Evolutionary conservation across 30 jellyfish, hydroid and myxozoan genomes (phyloP).

Genomic region (Hydractinia symbiolongicarpus): DNA sequence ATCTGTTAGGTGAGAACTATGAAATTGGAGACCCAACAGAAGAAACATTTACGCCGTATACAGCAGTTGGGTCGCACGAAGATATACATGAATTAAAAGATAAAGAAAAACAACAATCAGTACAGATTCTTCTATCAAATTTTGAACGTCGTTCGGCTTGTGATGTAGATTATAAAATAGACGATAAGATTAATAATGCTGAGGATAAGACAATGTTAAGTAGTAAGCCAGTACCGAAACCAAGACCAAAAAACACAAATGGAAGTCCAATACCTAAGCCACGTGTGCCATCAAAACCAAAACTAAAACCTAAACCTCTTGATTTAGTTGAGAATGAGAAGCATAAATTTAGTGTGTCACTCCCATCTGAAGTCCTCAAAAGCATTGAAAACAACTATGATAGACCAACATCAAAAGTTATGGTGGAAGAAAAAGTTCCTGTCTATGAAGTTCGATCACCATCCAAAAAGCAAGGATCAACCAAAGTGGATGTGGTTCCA

Average conservation of each 20-base stretch:
- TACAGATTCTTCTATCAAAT: not conserved
- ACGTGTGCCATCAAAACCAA: not conserved
- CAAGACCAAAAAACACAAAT: not conserved
- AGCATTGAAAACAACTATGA: not conserved
- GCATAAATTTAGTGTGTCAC: too few relatives aligned
- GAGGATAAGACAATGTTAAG: too few relatives aligned
- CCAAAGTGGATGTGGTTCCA: slow-evolving; percentile 9
- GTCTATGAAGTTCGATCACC: not conserved
- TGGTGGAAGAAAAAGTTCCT: not conserved
- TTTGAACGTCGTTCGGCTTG: not conserved
- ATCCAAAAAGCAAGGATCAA: not conserved
- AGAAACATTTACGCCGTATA: slow-evolving; percentile 5
- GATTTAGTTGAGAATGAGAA: too few relatives aligned
- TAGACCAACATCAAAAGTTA: not conserved
- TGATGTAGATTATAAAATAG: not conserved
- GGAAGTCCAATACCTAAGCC: not conserved
- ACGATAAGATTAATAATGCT: not conserved
- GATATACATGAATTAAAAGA: slow-evolving; percentile 4
- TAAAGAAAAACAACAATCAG: slow-evolving; percentile 4
- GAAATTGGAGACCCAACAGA: not conserved
- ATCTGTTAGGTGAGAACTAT: too few relatives aligned
- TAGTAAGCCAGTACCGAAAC: slow-evolving; percentile 1
- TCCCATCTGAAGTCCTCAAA: too few relatives aligned
- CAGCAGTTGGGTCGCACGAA: slow-evolving; percentile 22
- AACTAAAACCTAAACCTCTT: too few relatives aligned